Conservation (phyloP, 37 sponge, comb jelly and placozoan species). For the Chondrosia reniformis region DNA sequence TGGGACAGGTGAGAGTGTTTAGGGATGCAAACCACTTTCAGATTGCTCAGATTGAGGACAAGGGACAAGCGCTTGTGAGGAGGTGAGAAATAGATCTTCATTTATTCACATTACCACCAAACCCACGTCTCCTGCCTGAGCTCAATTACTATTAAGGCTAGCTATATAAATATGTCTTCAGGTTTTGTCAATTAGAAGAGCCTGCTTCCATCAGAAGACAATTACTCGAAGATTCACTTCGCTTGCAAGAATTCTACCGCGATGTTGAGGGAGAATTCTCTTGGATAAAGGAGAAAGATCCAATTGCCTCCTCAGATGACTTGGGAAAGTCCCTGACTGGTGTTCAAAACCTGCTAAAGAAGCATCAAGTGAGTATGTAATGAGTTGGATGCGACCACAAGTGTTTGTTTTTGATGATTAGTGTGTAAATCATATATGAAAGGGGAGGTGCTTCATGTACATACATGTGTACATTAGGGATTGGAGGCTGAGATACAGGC, state of each 20-base stretch:
- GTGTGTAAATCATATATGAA: background rate
- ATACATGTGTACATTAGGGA: constrained; percentile 27
- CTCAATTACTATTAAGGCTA: too few species aligned
- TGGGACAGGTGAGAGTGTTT: constrained; percentile 65
- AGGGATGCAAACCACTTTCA: constrained; percentile 81
- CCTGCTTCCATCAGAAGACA: constrained; percentile 68
- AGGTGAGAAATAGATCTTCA: constrained; percentile 48
- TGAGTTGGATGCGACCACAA: background rate
- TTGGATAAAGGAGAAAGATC: constrained; percentile 80
- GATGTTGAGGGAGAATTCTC: constrained; percentile 78
- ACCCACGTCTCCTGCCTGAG: too few species aligned
- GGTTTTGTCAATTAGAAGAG: constrained; percentile 85
- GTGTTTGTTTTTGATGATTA: background rate
- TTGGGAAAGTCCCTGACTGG: constrained; percentile 66
- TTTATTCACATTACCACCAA: too few species aligned
- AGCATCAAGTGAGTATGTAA: constrained; percentile 58
- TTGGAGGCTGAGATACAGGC: constrained; percentile 72
- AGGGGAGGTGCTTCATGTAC: background rate
- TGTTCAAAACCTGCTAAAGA: constrained; percentile 78
- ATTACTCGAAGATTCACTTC: constrained; percentile 71
- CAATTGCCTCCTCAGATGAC: constrained; percentile 51
- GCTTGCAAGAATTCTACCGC: constrained; percentile 75
- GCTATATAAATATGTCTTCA: too few species aligned
- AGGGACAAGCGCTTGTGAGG: constrained; percentile 66
- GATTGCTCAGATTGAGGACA: constrained; percentile 86